These are phyloP conservation scores for Paraescarpia echinospica DNA, from an alignment of 1,140 invertebrate species.

Conservation along the genomic window DNA sequence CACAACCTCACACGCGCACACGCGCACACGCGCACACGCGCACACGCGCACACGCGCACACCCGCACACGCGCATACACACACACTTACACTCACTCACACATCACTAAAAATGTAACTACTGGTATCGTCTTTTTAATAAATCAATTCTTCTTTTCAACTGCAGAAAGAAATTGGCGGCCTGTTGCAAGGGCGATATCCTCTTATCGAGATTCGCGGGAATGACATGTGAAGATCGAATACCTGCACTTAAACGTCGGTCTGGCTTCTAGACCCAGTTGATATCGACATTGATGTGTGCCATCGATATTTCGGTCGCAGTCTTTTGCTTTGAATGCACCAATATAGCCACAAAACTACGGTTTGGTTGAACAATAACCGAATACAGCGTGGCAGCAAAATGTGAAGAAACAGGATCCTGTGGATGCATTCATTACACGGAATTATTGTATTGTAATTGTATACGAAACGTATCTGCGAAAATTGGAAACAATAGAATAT, in stretches of 20 bases:
- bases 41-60: no score
- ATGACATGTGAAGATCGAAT: background rate
- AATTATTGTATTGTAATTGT: background rate
- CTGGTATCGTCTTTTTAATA: background rate
- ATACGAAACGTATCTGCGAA: background rate
- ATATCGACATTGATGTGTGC: background rate
- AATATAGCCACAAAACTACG: background rate
- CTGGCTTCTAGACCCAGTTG: background rate
- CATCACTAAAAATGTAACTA: background rate
- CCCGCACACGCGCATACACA: no score
- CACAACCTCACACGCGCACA: background rate
- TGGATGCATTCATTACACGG: background rate
- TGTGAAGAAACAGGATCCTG: background rate
- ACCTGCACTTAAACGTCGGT: background rate
- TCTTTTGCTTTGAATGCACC: background rate
- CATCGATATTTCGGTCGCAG: background rate
- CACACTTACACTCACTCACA: background rate
- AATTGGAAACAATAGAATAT: no score
- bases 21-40: background rate
- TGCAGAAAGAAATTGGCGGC: background rate
- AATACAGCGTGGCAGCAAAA: background rate
- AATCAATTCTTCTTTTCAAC: background rate
- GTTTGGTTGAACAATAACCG: background rate
- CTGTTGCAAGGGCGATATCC: background rate
- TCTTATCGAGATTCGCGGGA: background rate